Base-by-base conservation (phyloP, 1,140 invertebrate species). In the Diorhabda carinulata region DNA sequence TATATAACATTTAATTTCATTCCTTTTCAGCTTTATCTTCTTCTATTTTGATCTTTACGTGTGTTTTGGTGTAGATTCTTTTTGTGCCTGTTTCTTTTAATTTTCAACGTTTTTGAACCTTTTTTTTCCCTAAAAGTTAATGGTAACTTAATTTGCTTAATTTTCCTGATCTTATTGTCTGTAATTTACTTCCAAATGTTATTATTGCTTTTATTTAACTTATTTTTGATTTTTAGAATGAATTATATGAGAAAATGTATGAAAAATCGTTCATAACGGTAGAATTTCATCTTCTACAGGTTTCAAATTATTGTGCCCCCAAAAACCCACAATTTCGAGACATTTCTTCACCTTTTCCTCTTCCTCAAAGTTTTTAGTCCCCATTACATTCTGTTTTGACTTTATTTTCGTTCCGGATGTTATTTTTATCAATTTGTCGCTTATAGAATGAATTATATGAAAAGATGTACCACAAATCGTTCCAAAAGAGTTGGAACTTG, bases 241-340 rank as follows among this genome's bases (percentile, higher is more conserved):
- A 83, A 9, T 83, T 96, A 7, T 92, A 94, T 77, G 92, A 95
- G 80, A 88, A 90, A 75, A 89, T 94, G 70, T 96, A 97, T 80
- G 94, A 94, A n/a, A 94, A 94, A 81, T 88, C 88, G 9, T 78
- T 91, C 40, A 59, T 82, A 81, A 63, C 83, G 82, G 67, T 78
- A 82, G 47, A 84, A 84, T 43, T 78, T 82, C 8, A 82, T 84
- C 70, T 77, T 84, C 57, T 81, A 82, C 56, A 83, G 83, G 52
- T 86, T 86, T 25, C 89, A 89, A 74, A 86, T 95, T 5, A 90
- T 95, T 72, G 94, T 96, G 83, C 91, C 91, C 74, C 88, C 93
- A 0, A 92, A 93, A 81, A 25, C 0, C 2, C 1, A 25, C 25
- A 1, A 25, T 25, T 25, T 25, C 25, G 0, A 25, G 25, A 25